phyloP scores from a whole-genome alignment of 2,888 invertebrate species.

The Ormia ochracea region DNA sequence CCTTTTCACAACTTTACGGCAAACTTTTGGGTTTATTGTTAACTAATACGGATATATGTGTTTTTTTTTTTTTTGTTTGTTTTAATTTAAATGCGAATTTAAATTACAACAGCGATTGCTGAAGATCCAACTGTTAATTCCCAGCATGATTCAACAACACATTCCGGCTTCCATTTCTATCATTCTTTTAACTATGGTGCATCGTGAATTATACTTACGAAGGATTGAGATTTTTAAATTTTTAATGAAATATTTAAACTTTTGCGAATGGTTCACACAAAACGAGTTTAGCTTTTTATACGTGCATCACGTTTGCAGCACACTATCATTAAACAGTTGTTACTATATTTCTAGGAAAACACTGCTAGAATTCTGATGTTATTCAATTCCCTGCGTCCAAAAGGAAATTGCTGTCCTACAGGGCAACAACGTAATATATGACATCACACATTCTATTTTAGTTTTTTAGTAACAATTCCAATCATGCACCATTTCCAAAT shows the following conservation, averaged over 20 bases:
- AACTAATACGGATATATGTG: slow-evolving; percentile 12
- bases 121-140: slow-evolving; percentile 46
- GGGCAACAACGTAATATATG: neutral
- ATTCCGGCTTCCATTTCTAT: slow-evolving; percentile 36
- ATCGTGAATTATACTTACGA: neutral
- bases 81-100: slow-evolving; percentile 25
- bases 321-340: neutral
- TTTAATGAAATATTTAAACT: slow-evolving; percentile 18
- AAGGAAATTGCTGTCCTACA: neutral
- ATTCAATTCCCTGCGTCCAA: neutral
- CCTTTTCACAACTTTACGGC: neutral
- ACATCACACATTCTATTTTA: slow-evolving; percentile 4
- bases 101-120: slow-evolving; percentile 30
- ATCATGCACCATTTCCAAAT: slow-evolving; percentile 9
- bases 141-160: slow-evolving; percentile 46
- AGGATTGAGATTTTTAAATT: slow-evolving; percentile 21
- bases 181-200: neutral
- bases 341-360: neutral
- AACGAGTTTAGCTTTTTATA: slow-evolving; percentile 5
- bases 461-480: neutral
- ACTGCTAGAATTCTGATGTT: too few species aligned
- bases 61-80: too few species aligned
- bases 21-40: neutral
- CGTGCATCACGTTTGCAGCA: neutral
- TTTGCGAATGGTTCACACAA: neutral